Evolutionary conservation across 2,113 vertebrate genomes (phyloP).

Genomic region (Podarcis raffonei): DNA sequence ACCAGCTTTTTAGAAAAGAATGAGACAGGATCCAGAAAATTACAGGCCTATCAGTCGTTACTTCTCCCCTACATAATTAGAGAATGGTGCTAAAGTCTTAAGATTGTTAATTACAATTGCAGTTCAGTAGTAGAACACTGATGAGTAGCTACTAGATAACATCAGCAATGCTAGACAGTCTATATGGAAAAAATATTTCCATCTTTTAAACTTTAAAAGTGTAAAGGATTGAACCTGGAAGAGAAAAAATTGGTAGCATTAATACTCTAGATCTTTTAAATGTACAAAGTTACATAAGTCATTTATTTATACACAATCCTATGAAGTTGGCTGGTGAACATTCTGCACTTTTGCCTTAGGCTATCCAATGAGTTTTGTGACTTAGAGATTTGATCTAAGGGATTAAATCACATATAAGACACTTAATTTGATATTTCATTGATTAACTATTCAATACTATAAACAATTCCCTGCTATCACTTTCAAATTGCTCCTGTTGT

Average conservation of each 20-base stretch:
- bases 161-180: not conserved
- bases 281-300: not conserved
- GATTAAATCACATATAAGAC: not conserved
- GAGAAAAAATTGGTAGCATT: not conserved
- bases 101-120: not conserved
- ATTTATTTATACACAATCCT: not conserved
- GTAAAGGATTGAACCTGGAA: not conserved
- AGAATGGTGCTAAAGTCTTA: not conserved
- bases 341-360: not conserved
- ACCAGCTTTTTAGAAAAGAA: not conserved
- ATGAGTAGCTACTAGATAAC: not conserved
- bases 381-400: not conserved
- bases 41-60: not conserved
- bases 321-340: not conserved
- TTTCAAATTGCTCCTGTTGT: too few relatives aligned
- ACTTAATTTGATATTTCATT: not conserved
- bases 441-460: not conserved
- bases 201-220: not conserved
- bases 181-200: not conserved
- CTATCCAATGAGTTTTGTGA: not conserved
- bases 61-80: not conserved
- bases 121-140: not conserved
- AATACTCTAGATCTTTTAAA: not conserved
- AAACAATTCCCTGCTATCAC: too few relatives aligned
- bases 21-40: not conserved